A percentile compares a stretch with the other conserved stretches of the same genome.
These are phyloP conservation scores for Dufourea novaeangliae DNA, from an alignment of 1,140 invertebrate species.

Conservation along the genomic window DNA sequence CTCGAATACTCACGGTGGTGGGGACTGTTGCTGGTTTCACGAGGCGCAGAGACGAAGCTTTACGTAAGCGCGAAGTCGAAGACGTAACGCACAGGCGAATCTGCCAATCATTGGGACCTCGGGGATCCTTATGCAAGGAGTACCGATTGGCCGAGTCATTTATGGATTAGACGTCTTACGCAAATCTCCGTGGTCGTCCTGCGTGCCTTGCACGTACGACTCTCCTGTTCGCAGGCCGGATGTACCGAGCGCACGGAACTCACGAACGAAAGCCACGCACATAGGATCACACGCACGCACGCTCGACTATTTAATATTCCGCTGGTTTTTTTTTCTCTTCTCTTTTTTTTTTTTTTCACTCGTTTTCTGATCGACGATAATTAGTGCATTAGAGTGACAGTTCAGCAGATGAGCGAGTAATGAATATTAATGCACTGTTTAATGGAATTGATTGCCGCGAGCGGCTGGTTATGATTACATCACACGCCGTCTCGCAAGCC, in stretches of 20 bases:
- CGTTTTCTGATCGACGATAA: conserved; percentile 35
- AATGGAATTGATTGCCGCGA: conserved; percentile 45
- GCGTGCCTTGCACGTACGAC: not conserved
- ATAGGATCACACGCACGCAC: no score
- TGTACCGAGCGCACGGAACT: not conserved
- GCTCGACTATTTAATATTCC: conserved; percentile 12
- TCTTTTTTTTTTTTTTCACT: no score
- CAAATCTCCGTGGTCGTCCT: conserved; percentile 40
- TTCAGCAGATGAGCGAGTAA: conserved; percentile 36
- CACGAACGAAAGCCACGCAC: not conserved
- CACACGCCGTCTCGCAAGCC: not conserved
- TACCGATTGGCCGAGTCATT: conserved; percentile 53
- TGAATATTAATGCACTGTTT: conserved; percentile 52
- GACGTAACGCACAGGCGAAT: conserved; percentile 56
- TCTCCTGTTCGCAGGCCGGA: no score
- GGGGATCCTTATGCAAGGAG: conserved; percentile 61
- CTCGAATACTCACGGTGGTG: conserved; percentile 1
- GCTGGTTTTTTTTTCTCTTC: no score
- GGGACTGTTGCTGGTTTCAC: conserved; percentile 22
- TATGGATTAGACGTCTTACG: conserved; percentile 62
- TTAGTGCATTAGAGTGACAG: conserved; percentile 38
- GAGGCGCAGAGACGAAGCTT: conserved; percentile 32
- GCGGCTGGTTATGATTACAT: conserved; percentile 29
- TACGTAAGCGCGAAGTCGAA: conserved; percentile 52
- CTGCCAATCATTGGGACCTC: conserved; percentile 56